Conservation (phyloP, 2,888 invertebrate species). For the Noctua fimbriata region DNA sequence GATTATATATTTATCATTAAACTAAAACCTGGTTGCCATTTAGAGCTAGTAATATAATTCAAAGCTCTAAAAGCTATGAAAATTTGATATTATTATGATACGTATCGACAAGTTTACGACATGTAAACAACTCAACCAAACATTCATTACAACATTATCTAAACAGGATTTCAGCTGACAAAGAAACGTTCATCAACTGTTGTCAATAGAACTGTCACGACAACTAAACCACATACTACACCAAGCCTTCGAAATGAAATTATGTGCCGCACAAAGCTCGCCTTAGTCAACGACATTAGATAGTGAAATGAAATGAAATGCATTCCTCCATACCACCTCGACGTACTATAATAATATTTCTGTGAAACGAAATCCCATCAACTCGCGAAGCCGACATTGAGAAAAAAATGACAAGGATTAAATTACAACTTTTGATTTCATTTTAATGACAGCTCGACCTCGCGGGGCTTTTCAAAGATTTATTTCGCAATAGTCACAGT, state of each 20-base stretch:
- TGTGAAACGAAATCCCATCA: constrained; percentile 75
- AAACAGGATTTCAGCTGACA: constrained; percentile 38
- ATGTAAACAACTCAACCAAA: neutral
- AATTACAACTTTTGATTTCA: constrained; percentile 84
- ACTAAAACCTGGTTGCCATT: neutral
- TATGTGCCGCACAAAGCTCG: constrained; percentile 46
- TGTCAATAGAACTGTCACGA: constrained; percentile 55
- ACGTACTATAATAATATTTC: constrained; percentile 66
- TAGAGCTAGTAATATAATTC: neutral
- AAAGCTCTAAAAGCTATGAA: neutral
- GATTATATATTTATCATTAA: neutral
- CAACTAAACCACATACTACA: constrained; percentile 37
- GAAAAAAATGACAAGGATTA: constrained; percentile 79
- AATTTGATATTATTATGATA: neutral
- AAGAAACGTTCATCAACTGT: constrained; percentile 42
- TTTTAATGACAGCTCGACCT: constrained; percentile 80
- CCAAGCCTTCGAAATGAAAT: constrained; percentile 50
- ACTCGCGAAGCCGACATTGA: constrained; percentile 66
- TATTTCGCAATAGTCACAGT: constrained; percentile 68
- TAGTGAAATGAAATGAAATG: constrained; percentile 70
- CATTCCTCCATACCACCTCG: constrained; percentile 69
- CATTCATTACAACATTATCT: constrained; percentile 13
- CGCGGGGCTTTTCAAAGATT: constrained; percentile 67
- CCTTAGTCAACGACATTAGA: constrained; percentile 60
- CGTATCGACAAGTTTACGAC: constrained; percentile 2